Conservation (phyloP, 2,888 invertebrate species). For the Meteorus colon region DNA sequence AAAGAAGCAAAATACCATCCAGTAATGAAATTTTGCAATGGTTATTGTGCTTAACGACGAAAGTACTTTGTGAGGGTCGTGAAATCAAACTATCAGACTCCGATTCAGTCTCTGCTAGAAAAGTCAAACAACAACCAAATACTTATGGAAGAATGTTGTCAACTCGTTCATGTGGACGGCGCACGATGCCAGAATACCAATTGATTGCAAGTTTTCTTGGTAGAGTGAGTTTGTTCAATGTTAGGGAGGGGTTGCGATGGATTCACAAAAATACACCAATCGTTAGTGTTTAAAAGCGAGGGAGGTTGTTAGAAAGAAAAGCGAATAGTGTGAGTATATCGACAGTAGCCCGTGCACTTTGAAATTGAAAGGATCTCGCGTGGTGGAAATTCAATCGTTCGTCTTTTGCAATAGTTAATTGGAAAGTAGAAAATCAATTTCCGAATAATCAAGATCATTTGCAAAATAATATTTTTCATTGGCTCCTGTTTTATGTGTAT, state of each 20-base stretch:
- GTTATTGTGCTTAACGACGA: slow-evolving; percentile 83
- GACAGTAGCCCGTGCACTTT: neutral
- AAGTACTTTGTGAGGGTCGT: slow-evolving; percentile 81
- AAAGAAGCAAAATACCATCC: slow-evolving; percentile 75
- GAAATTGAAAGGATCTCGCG: neutral
- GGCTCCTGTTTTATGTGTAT: no score
- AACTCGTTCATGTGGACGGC: slow-evolving; percentile 73
- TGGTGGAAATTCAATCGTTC: no score
- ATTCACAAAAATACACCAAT: slow-evolving; percentile 74
- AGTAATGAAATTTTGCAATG: slow-evolving; percentile 84
- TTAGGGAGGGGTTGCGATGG: slow-evolving; percentile 80
- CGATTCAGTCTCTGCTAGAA: slow-evolving; percentile 40
- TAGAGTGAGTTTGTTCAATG: slow-evolving; percentile 78
- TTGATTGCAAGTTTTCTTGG: slow-evolving; percentile 82
- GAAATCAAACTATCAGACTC: slow-evolving; percentile 53
- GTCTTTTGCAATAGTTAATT: no score
- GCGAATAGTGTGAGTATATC: neutral
- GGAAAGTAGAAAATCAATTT: no score
- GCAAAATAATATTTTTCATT: no score
- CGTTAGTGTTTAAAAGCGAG: neutral
- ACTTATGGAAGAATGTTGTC: slow-evolving; percentile 57
- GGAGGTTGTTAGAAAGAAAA: neutral
- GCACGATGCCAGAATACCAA: slow-evolving; percentile 82
- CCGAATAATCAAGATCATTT: no score
- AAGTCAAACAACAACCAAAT: slow-evolving; percentile 37